Base-by-base conservation (phyloP, 2,113 vertebrate genomes). In the Garra rufa region DNA sequence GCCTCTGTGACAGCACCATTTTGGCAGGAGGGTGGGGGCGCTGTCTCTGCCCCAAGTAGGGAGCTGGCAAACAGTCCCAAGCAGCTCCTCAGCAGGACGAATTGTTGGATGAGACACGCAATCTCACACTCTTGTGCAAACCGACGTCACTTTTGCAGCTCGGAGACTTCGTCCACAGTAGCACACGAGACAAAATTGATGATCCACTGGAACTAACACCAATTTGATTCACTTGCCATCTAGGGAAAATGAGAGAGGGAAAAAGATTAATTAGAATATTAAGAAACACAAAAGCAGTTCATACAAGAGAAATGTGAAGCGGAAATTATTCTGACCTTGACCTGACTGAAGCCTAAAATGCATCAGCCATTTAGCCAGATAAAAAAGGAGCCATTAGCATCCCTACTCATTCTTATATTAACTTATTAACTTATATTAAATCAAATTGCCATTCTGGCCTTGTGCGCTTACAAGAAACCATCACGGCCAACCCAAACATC, bases 1-100 rank as follows among this genome's bases (percentile, higher is more conserved):
- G 98, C 94, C 98, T 98, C 92, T 99, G 98, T 92, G 98, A 99
- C 95, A 99, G 97, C 96, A 99, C 98, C 98, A 99, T 99, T 89
- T 92, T 94, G 95, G 94, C 92, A 91, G 70, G 92, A 91, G 93
- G 94, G 89, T 61, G 41, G 93, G 92, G 92, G 73, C 88, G 88
- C 88, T 90, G 89, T 91, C 92, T 93, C 88, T 93, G 93, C 86
- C 84, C 87, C 87, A 82, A 86, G 50, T 80, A 90, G 90, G 91
- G 93, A 83, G 70, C 69, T 78, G 80, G 55, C 38, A 8, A 92
- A 88, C 87, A 57, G 81, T 89, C 81, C 81, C 76, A 26, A 81
- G 91, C 89, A 88, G 90, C 93, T 90, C 89, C 95, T 92, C 88
- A 93, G 92, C 91, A 91, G 78, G 85, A 83, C 41, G 79, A 87